A percentile compares a stretch with the other conserved stretches of the same genome.
Evolutionary conservation across 92 coral and sea anemone species (phyloP).

Genomic region (Paragorgia papillata): DNA sequence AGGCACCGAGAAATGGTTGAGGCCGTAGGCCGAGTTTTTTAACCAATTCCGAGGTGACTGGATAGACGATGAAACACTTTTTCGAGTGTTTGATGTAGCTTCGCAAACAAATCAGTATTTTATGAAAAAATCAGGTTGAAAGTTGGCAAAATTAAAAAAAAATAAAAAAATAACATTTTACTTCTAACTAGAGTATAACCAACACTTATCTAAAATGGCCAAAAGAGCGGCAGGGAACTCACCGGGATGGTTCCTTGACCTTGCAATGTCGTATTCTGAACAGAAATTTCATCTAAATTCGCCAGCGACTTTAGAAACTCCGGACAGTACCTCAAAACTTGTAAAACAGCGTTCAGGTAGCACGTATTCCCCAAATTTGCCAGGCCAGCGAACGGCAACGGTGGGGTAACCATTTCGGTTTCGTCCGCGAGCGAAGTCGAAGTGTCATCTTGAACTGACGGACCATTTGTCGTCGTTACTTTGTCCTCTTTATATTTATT

Average conservation of each 20-base stretch:
- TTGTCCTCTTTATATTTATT: conserved; percentile 25
- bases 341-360: conserved; percentile 94
- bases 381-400: conserved; percentile 78
- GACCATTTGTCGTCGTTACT: conserved; percentile 56
- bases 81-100: too few relatives aligned
- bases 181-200: too few relatives aligned
- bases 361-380: conserved; percentile 83
- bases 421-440: conserved; percentile 43
- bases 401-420: conserved; percentile 39
- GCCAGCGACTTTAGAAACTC: conserved; percentile 70
- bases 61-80: too few relatives aligned
- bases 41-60: too few relatives aligned
- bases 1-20: too few relatives aligned
- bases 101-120: too few relatives aligned
- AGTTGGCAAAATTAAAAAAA: too few relatives aligned
- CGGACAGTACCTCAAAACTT: conserved; percentile 88
- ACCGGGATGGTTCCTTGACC: neutral
- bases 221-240: neutral
- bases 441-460: conserved; percentile 50
- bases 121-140: too few relatives aligned
- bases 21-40: too few relatives aligned
- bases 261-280: conserved; percentile 2
- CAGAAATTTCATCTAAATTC: conserved; percentile 49
- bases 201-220: too few relatives aligned
- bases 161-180: too few relatives aligned